These are phyloP conservation scores for Euwallacea fornicatus DNA, from an alignment of 1,140 invertebrate species.

Conservation along the genomic window DNA sequence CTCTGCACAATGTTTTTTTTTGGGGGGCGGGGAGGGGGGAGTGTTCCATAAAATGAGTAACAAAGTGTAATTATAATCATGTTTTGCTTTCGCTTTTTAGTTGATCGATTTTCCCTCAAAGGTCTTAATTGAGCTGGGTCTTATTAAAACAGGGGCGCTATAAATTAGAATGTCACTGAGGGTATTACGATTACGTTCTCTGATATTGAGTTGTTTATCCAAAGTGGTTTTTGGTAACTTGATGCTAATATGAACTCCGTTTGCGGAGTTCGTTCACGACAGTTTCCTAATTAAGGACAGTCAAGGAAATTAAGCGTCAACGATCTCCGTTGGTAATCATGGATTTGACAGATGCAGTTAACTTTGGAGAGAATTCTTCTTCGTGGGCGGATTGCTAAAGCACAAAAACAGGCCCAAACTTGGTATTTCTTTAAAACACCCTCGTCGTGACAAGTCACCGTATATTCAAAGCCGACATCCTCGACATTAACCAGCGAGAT, in stretches of 20 bases:
- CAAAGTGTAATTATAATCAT: too few species aligned
- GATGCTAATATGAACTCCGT: background rate
- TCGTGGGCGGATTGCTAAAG: background rate
- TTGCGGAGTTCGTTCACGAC: background rate
- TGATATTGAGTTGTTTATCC: background rate
- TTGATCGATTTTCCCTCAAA: too few species aligned
- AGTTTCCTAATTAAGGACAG: background rate
- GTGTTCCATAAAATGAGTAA: too few species aligned
- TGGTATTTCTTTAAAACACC: background rate
- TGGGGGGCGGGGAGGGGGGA: too few species aligned
- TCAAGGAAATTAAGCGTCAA: background rate
- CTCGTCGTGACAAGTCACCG: background rate
- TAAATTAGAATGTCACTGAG: background rate
- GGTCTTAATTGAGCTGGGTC: background rate
- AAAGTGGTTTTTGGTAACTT: background rate
- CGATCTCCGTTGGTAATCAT: background rate
- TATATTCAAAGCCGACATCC: constrained; percentile 11
- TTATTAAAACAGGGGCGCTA: background rate
- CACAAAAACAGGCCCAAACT: background rate
- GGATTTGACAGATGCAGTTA: too few species aligned
- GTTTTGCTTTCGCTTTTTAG: too few species aligned
- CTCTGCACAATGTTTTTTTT: too few species aligned
- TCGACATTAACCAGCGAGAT: constrained; percentile 15
- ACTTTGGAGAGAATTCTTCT: too few species aligned
- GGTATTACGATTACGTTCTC: background rate